Conservation (phyloP, 2,797 vertebrate species). For the Myotis findleyi region DNA sequence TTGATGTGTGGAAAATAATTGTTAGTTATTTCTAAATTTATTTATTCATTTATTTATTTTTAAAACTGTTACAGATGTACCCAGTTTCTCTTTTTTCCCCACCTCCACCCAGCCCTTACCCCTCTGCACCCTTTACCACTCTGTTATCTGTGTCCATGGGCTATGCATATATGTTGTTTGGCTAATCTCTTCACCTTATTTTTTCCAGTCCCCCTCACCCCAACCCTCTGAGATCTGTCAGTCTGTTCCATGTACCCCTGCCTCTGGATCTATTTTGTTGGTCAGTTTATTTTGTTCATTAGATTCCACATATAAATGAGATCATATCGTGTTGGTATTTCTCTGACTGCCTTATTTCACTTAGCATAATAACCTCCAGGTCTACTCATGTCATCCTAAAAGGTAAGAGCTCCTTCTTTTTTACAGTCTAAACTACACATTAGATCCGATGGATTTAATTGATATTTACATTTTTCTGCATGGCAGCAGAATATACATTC, state of each 20-base stretch:
- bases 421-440: not conserved
- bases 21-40: not conserved
- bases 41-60: not conserved
- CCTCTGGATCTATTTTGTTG: not conserved
- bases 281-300: not conserved
- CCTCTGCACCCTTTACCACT: not conserved
- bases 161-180: not conserved
- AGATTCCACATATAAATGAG: not conserved
- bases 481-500: not conserved
- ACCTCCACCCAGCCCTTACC: too few species aligned
- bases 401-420: not conserved
- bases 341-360: not conserved
- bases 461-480: not conserved
- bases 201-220: not conserved
- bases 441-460: not conserved
- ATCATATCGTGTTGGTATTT: not conserved
- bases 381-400: not conserved
- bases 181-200: not conserved
- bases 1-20: constrained; percentile 15
- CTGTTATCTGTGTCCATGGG: not conserved
- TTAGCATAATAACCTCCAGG: not conserved
- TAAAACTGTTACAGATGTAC: not conserved
- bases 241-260: not conserved
- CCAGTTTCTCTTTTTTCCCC: not conserved
- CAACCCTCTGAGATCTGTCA: not conserved